Base-by-base conservation (phyloP, 2,797 vertebrate species). In the Kryptolebias ocellatus region DNA sequence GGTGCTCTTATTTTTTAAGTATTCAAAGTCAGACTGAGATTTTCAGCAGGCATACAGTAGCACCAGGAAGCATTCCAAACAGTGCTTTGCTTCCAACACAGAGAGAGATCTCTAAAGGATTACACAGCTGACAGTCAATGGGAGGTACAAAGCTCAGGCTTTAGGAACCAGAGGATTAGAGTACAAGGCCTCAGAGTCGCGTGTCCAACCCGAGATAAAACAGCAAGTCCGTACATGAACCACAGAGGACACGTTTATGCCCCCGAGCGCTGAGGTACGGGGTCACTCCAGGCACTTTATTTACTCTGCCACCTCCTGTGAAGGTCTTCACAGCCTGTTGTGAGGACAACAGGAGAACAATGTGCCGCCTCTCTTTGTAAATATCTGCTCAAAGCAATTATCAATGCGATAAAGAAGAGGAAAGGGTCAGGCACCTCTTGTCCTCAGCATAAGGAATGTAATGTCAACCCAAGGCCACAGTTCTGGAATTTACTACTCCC, bases 381-480 rank as follows among this genome's bases (percentile, higher is more conserved):
- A 90, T 89, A 87, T 87, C 83, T 81, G 78, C 85, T 84, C 68
- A 75, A 54, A 86, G 87, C 85, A 78, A 87, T 85, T 88, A 89
- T 85, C 81, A 79, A 58, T 67, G 85, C 70, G 37, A 83, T 86
- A 84, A 87, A 87, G 83, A 83, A 73, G 67, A 50, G 57, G 64
- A 74, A 81, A 47, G 78, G 83, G 80, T 83, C 81, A 34, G 70
- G 74, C 79, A 84, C 87, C 87, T 85, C 85, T 74, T 77, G 83
- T 90, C 79, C 84, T 80, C 84, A 86, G 84, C 80, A 60, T 46
- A 76, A 74, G 70, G 75, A 81, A 85, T 87, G 87, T 87, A 86
- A 90, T 88, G 89, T 92, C 87, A 90, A 83, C 61, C 76, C 91
- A 91, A 93, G 88, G 90, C 86, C 89, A 80, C 70, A 29, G 78